Conservation (phyloP, 2,113 vertebrate genomes). For the Ammospiza caudacuta region DNA sequence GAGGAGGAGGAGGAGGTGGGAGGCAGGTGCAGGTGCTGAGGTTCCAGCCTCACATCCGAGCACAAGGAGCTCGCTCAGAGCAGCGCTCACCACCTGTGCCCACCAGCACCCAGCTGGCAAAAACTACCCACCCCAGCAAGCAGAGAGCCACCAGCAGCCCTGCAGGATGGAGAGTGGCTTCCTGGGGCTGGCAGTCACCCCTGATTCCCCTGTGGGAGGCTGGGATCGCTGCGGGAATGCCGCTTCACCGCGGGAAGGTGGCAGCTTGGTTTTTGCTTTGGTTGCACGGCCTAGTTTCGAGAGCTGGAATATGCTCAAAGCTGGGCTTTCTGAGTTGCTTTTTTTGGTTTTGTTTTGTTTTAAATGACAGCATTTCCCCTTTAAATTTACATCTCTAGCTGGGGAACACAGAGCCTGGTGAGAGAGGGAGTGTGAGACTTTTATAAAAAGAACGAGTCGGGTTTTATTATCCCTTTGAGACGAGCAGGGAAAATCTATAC, state of each 20-base stretch:
- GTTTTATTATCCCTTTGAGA: constrained; percentile 78
- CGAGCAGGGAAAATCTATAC: constrained; percentile 77
- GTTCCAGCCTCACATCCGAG: background rate
- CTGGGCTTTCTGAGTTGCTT: constrained; percentile 48
- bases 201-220: background rate
- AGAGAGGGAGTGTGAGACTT: constrained; percentile 70
- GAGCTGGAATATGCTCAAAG: constrained; percentile 45
- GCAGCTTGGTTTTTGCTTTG: background rate
- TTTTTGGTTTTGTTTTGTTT: constrained; percentile 55
- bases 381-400: constrained; percentile 59
- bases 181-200: background rate
- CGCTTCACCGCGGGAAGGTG: background rate
- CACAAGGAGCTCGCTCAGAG: background rate
- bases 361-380: constrained; percentile 59
- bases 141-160: background rate
- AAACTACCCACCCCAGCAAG: background rate
- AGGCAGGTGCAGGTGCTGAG: background rate
- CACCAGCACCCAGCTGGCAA: background rate
- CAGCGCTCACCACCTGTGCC: background rate
- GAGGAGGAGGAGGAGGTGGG: background rate
- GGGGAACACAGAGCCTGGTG: constrained; percentile 63
- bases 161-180: background rate
- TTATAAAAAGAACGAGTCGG: constrained; percentile 64
- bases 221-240: background rate
- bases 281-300: constrained; percentile 28